These are phyloP conservation scores for Vanessa cardui DNA, from an alignment of 2,888 invertebrate genomes.

Conservation along the genomic window DNA sequence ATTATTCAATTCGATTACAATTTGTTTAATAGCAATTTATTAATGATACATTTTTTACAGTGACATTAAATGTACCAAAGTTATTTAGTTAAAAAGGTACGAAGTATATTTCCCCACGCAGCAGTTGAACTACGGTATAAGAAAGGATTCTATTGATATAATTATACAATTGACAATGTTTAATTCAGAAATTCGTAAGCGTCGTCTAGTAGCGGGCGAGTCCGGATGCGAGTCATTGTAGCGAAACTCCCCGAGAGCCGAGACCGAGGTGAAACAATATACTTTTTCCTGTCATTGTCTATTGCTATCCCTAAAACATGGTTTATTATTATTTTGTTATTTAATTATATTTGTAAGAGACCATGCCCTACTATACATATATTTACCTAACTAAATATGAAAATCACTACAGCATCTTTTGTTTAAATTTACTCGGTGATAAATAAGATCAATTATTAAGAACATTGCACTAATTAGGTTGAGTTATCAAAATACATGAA, in stretches of 20 bases:
- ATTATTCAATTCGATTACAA: no score
- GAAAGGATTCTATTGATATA: neutral
- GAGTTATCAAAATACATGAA: neutral
- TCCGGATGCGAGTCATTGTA: conserved; percentile 80
- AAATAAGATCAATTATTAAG: no score
- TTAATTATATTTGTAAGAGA: conserved; percentile 28
- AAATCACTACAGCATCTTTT: no score
- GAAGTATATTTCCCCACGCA: no score
- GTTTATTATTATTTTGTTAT: conserved; percentile 27
- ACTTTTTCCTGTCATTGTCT: conserved; percentile 79
- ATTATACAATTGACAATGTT: conserved; percentile 14
- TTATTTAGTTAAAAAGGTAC: no score
- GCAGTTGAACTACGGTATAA: neutral
- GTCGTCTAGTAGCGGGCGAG: conserved; percentile 50
- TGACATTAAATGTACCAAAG: no score
- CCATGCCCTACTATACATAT: no score
- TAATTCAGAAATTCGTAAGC: conserved; percentile 35
- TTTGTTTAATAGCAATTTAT: no score
- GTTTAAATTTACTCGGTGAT: no score
- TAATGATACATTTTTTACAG: no score
- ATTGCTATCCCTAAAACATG: conserved; percentile 25
- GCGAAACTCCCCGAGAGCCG: conserved; percentile 74
- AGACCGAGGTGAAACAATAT: conserved; percentile 74
- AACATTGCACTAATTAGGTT: neutral
- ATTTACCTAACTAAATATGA: no score